These are phyloP conservation scores for Lepidurus arcticus DNA, from an alignment of 1,140 invertebrate species.

Conservation along the genomic window DNA sequence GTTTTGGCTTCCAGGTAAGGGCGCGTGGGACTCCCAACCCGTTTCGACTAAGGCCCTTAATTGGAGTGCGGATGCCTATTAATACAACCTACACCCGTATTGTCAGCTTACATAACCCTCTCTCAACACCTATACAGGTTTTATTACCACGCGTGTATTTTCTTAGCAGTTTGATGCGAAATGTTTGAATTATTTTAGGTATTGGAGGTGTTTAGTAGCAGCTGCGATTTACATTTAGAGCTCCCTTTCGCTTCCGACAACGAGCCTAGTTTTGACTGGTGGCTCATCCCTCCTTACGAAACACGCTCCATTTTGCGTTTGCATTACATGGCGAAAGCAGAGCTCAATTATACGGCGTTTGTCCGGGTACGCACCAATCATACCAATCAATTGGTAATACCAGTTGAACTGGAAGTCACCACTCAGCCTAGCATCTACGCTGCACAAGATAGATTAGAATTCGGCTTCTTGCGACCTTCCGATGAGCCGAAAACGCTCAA, in stretches of 20 bases:
- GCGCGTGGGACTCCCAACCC: constrained; percentile 77
- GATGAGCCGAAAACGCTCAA: constrained; percentile 59
- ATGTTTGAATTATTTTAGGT: constrained; percentile 52
- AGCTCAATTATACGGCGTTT: constrained; percentile 76
- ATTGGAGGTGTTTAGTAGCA: constrained; percentile 83
- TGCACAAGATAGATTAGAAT: constrained; percentile 70
- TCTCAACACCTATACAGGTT: constrained; percentile 76
- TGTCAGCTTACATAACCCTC: constrained; percentile 91
- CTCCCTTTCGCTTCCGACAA: constrained; percentile 65
- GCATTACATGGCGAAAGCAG: constrained; percentile 65
- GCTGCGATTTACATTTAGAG: constrained; percentile 83
- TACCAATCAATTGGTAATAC: constrained; percentile 59
- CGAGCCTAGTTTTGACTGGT: constrained; percentile 64
- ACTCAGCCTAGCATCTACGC: constrained; percentile 66
- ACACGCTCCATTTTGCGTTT: constrained; percentile 83
- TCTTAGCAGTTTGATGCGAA: constrained; percentile 24
- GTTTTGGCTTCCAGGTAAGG: constrained; percentile 57
- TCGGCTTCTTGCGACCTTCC: constrained; percentile 64
- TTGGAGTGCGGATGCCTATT: constrained; percentile 81
- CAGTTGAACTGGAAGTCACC: constrained; percentile 80
- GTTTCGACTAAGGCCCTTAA: constrained; percentile 78
- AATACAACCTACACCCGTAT: constrained; percentile 85
- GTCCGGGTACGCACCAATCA: constrained; percentile 70
- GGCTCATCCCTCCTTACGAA: constrained; percentile 85
- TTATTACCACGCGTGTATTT: neutral